phyloP scores from a whole-genome alignment of 2,888 invertebrate genomes.

The Papilio gigon region DNA sequence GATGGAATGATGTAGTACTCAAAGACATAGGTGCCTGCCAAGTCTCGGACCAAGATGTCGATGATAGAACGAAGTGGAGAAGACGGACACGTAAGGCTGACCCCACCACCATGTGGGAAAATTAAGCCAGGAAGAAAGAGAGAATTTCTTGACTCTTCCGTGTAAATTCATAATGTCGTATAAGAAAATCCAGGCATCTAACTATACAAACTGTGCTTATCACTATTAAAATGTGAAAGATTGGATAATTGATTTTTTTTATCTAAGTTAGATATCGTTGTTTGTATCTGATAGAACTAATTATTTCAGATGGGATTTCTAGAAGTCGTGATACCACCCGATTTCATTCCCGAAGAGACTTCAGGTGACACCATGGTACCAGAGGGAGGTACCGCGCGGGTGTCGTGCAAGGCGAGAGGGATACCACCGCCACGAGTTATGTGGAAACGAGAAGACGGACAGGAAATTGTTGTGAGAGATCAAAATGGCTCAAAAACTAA shows the following conservation, averaged over 20 bases:
- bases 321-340: constrained; percentile 91
- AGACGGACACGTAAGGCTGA: too few species aligned
- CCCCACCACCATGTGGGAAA: too few species aligned
- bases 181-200: too few species aligned
- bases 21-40: too few species aligned
- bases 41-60: too few species aligned
- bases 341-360: constrained; percentile 89
- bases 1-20: too few species aligned
- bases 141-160: too few species aligned
- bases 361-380: constrained; percentile 91
- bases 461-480: constrained; percentile 87
- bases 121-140: too few species aligned
- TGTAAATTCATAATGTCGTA: too few species aligned
- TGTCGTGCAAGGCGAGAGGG: constrained; percentile 86
- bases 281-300: background rate
- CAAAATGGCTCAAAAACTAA: constrained; percentile 82
- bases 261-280: background rate
- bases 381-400: constrained; percentile 86
- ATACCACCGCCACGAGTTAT: constrained; percentile 87
- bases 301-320: constrained; percentile 86
- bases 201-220: background rate
- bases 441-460: constrained; percentile 90
- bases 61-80: too few species aligned
- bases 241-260: background rate
- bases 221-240: background rate